Conservation (phyloP, 2,888 invertebrate species). For the Sesia apiformis region DNA sequence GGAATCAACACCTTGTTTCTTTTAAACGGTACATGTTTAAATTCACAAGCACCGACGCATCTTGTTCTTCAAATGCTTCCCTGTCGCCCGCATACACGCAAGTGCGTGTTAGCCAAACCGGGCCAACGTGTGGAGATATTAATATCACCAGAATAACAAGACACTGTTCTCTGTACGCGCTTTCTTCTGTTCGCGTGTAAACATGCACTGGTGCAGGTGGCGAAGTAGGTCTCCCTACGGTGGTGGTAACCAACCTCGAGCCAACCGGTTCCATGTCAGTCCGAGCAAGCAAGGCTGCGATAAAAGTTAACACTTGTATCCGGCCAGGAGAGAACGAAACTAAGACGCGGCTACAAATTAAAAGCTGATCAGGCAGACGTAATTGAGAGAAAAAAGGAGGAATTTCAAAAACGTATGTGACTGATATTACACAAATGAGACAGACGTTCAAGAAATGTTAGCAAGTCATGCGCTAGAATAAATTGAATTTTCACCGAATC, state of each 20-base stretch:
- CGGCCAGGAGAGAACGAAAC: constrained; percentile 14
- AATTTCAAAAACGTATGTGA: not conserved
- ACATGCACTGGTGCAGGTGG: not conserved
- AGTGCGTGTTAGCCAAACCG: constrained; percentile 12
- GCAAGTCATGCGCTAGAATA: constrained; percentile 19
- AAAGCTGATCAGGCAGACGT: not conserved
- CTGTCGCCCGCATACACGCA: constrained; percentile 8
- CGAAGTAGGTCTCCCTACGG: constrained; percentile 3
- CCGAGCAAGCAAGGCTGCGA: constrained; percentile 39
- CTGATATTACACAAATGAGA: not conserved
- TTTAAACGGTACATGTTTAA: not conserved
- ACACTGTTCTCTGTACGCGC: not conserved
- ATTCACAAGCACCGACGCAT: constrained; percentile 6
- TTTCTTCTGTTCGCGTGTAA: not conserved
- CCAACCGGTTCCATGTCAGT: constrained; percentile 54
- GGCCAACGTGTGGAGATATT: constrained; percentile 7
- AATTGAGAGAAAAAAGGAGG: not conserved
- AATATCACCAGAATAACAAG: not conserved
- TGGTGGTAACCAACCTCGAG: constrained; percentile 35
- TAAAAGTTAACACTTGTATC: constrained; percentile 35
- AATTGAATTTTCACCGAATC: constrained; percentile 21
- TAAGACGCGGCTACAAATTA: constrained; percentile 6
- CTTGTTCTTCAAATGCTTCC: constrained; percentile 14
- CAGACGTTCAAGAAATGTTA: constrained; percentile 2
- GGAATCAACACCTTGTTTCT: too few relatives aligned